phyloP scores from a whole-genome alignment of 2,113 vertebrate genomes.

The Abramis brama region DNA sequence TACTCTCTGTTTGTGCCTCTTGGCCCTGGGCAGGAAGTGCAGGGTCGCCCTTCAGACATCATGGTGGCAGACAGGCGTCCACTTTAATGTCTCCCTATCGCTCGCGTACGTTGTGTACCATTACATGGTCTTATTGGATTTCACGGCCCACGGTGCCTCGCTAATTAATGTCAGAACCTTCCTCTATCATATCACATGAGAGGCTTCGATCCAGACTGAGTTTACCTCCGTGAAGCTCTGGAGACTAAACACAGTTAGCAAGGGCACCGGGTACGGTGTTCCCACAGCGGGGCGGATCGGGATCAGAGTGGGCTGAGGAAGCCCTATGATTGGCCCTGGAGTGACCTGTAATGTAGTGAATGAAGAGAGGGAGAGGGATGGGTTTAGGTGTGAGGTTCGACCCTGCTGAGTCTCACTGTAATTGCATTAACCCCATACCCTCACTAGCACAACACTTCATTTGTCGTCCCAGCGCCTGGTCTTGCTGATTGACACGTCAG shows the following conservation, averaged over 20 bases:
- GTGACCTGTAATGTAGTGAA: constrained; percentile 41
- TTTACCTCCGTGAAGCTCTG: constrained; percentile 13
- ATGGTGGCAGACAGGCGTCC: constrained; percentile 55
- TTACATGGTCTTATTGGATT: constrained; percentile 59
- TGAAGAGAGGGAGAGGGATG: neutral
- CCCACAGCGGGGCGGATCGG: constrained; percentile 6
- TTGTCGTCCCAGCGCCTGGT: constrained; percentile 54
- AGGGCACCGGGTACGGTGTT: constrained; percentile 46
- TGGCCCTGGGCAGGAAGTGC: constrained; percentile 53
- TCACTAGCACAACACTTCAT: constrained; percentile 53
- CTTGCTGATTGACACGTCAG: constrained; percentile 39
- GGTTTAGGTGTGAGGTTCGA: constrained; percentile 36
- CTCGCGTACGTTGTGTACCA: constrained; percentile 37
- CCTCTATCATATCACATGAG: constrained; percentile 34
- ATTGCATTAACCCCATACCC: constrained; percentile 59
- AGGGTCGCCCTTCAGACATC: constrained; percentile 55
- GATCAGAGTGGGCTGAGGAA: neutral
- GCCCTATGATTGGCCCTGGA: constrained; percentile 33
- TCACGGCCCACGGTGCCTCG: constrained; percentile 51
- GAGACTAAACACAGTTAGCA: constrained; percentile 54
- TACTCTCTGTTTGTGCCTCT: constrained; percentile 56
- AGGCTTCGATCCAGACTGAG: constrained; percentile 23
- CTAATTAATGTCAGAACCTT: constrained; percentile 60
- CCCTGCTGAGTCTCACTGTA: constrained; percentile 52
- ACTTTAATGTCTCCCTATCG: constrained; percentile 52